A percentile compares a stretch with the other conserved stretches of the same genome.
Conservation (phyloP, 1,140 invertebrate species). For the Ips nitidus region DNA sequence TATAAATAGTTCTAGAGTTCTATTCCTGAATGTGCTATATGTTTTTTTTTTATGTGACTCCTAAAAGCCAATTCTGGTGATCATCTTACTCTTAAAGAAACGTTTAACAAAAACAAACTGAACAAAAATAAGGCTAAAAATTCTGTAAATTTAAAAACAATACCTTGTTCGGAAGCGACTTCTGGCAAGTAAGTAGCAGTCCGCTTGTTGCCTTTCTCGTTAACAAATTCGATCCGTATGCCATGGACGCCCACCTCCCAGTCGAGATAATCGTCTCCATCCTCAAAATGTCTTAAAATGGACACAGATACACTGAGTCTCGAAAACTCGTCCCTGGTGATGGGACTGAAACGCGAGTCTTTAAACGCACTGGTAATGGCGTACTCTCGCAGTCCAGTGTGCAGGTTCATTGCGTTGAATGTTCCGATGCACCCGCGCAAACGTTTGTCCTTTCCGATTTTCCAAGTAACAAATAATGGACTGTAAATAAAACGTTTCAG, state of each 20-base stretch:
- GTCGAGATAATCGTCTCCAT: conserved; percentile 91
- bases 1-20: no score
- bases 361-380: conserved; percentile 97
- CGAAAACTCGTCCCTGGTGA: conserved; percentile 90
- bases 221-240: conserved; percentile 96
- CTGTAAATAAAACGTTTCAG: conserved; percentile 61
- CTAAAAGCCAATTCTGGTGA: no score
- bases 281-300: conserved; percentile 93
- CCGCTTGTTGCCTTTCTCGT: conserved; percentile 91
- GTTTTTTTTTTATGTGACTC: no score
- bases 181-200: conserved; percentile 98
- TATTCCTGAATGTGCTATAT: no score
- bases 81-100: no score
- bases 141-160: no score
- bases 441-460: conserved; percentile 89
- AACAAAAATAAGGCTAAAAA: no score
- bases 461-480: conserved; percentile 98
- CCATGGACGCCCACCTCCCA: conserved; percentile 98
- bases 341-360: conserved; percentile 95
- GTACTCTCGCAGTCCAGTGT: conserved; percentile 92
- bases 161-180: conserved; percentile 94
- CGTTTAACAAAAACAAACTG: no score
- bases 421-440: conserved; percentile 94
- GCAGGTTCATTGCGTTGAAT: conserved; percentile 92
- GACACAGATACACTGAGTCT: conserved; percentile 94